These are phyloP conservation scores for Eurytoma californica DNA, from an alignment of 2,888 invertebrate species.

Conservation along the genomic window DNA sequence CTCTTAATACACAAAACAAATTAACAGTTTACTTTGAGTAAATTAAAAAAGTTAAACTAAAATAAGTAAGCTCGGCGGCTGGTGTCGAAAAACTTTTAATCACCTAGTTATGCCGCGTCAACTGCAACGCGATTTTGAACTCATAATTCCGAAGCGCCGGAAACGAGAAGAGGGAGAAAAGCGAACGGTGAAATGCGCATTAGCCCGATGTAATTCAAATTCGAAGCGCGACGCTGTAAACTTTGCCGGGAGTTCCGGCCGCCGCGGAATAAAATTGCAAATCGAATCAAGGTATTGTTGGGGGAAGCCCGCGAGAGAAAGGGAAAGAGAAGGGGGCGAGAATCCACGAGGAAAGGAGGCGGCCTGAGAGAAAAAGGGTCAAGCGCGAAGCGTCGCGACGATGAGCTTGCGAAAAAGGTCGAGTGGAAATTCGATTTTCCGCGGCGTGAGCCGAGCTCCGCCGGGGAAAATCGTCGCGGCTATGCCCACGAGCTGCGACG, in stretches of 20 bases:
- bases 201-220: constrained; percentile 2
- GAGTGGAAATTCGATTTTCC: constrained; percentile 53
- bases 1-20: too few relatives aligned
- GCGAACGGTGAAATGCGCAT: constrained; percentile 14
- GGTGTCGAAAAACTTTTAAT: constrained; percentile 21
- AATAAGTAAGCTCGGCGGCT: too few relatives aligned
- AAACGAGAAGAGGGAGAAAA: too few relatives aligned
- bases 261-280: constrained; percentile 34
- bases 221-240: constrained; percentile 13
- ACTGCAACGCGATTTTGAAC: neutral
- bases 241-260: neutral
- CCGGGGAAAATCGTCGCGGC: constrained; percentile 12
- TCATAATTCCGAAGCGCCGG: constrained; percentile 1
- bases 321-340: neutral
- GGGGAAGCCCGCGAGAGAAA: neutral
- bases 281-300: constrained; percentile 31
- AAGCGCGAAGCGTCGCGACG: constrained; percentile 39
- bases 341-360: constrained; percentile 4
- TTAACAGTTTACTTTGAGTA: too few relatives aligned
- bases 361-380: constrained; percentile 28
- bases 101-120: constrained; percentile 21
- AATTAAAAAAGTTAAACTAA: too few relatives aligned
- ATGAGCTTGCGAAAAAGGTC: constrained; percentile 40
- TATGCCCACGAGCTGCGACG: too few relatives aligned
- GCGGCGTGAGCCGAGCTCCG: constrained; percentile 17